Conservation (phyloP, 2,113 vertebrate genomes). For the Prinia subflava region DNA sequence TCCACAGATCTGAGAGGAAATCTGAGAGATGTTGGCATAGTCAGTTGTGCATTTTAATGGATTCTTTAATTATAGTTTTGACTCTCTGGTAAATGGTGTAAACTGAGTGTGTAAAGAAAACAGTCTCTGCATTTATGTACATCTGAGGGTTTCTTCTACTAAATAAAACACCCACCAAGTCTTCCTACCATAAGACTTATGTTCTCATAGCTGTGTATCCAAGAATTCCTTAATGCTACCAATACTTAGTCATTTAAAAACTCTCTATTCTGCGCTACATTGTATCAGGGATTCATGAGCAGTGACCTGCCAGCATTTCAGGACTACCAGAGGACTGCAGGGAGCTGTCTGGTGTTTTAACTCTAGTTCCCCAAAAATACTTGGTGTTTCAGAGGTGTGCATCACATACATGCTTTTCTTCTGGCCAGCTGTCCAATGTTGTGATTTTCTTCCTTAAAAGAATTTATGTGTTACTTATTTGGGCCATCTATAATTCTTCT, state of each 20-base stretch:
- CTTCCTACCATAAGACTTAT: background rate
- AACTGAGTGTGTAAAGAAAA: background rate
- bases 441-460: background rate
- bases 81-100: background rate
- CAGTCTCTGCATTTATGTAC: background rate
- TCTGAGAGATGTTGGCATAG: background rate
- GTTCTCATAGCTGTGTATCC: background rate
- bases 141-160: background rate
- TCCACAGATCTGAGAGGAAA: background rate
- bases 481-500: background rate
- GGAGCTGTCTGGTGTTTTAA: background rate
- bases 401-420: background rate
- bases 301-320: background rate
- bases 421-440: background rate
- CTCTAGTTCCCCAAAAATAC: background rate
- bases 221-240: background rate
- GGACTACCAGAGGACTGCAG: background rate
- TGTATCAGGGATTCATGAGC: background rate
- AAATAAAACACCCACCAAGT: background rate
- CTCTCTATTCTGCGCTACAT: fast-evolving
- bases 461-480: background rate
- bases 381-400: background rate
- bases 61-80: background rate
- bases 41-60: background rate
- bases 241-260: no score